Evolutionary conservation across 2,797 vertebrate species (phyloP).

Genomic region (Acanthurus tractus): DNA sequence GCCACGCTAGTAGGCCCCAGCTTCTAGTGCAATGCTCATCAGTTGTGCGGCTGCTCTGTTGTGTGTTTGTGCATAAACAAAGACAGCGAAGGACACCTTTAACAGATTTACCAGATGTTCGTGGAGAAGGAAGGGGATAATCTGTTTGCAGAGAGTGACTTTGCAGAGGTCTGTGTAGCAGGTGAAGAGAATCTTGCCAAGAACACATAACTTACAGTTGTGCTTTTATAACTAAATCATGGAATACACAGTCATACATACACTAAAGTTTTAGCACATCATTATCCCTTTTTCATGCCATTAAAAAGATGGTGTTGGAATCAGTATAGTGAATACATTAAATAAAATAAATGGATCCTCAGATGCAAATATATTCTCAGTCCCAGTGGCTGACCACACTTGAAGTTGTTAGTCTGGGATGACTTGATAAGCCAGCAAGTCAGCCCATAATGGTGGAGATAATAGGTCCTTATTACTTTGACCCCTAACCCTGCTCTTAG

Average conservation of each 20-base stretch:
- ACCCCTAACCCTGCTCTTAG: slow-evolving; percentile 74
- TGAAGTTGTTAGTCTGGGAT: slow-evolving; percentile 63
- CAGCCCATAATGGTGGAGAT: slow-evolving; percentile 74
- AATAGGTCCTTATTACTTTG: slow-evolving; percentile 82
- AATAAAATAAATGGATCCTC: slow-evolving; percentile 30
- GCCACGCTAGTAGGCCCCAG: slow-evolving; percentile 64
- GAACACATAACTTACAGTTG: slow-evolving; percentile 66
- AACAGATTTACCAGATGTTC: slow-evolving; percentile 83
- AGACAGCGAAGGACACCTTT: slow-evolving; percentile 77
- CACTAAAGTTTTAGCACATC: slow-evolving; percentile 30
- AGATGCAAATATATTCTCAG: slow-evolving; percentile 43
- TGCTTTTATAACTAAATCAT: slow-evolving; percentile 63
- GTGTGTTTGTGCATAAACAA: slow-evolving; percentile 83
- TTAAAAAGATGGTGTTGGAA: slow-evolving; percentile 24
- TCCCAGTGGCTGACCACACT: slow-evolving; percentile 63
- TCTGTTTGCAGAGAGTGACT: slow-evolving; percentile 73
- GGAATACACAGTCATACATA: slow-evolving; percentile 37
- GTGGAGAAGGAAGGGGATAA: slow-evolving; percentile 61
- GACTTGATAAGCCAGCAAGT: slow-evolving; percentile 74
- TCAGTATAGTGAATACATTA: slow-evolving; percentile 11
- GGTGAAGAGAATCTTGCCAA: slow-evolving; percentile 78
- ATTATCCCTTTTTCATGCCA: slow-evolving; percentile 17
- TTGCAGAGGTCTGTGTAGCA: slow-evolving; percentile 80
- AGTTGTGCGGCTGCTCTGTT: slow-evolving; percentile 74
- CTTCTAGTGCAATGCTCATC: slow-evolving; percentile 74